Conservation (phyloP, 2,888 invertebrate genomes). For the Pseudococcus jackbeardsleyi region DNA sequence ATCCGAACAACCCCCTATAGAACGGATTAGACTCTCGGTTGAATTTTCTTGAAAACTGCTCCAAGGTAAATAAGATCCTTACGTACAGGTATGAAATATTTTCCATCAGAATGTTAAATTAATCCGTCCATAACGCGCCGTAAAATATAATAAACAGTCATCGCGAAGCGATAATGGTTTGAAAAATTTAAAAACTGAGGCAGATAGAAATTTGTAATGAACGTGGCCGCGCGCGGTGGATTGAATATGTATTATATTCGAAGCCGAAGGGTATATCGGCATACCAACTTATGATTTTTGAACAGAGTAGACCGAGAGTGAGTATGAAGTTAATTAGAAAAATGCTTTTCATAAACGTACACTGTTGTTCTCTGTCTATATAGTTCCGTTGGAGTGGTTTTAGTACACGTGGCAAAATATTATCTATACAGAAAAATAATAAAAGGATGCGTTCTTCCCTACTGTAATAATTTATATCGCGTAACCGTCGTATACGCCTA, state of each 20-base stretch:
- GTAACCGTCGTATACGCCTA: slow-evolving; percentile 57
- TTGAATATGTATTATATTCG: slow-evolving; percentile 55
- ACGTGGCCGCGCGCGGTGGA: background rate
- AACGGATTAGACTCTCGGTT: background rate
- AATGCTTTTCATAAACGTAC: slow-evolving; percentile 58
- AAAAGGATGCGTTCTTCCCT: slow-evolving; percentile 57
- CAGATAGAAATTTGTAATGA: slow-evolving; percentile 36
- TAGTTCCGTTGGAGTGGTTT: slow-evolving; percentile 53
- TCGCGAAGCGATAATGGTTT: slow-evolving; percentile 45
- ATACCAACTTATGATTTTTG: slow-evolving; percentile 57
- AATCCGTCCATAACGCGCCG: slow-evolving; percentile 41
- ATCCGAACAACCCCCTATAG: background rate
- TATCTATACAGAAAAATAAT: slow-evolving; percentile 60
- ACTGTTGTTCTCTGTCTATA: slow-evolving; percentile 53
- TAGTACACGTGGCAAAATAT: slow-evolving; percentile 64
- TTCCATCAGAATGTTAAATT: slow-evolving; percentile 38
- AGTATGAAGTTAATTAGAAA: slow-evolving; percentile 62
- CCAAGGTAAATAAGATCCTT: background rate
- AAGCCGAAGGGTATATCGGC: slow-evolving; percentile 56
- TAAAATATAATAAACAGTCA: slow-evolving; percentile 56
- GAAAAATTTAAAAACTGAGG: slow-evolving; percentile 6
- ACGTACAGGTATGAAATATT: slow-evolving; percentile 39
- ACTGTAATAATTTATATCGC: slow-evolving; percentile 55
- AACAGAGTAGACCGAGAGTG: slow-evolving; percentile 59
- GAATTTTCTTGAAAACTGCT: background rate